Evolutionary conservation across 2,797 vertebrate genomes (phyloP).

Genomic region (Synaphobranchus kaupii): DNA sequence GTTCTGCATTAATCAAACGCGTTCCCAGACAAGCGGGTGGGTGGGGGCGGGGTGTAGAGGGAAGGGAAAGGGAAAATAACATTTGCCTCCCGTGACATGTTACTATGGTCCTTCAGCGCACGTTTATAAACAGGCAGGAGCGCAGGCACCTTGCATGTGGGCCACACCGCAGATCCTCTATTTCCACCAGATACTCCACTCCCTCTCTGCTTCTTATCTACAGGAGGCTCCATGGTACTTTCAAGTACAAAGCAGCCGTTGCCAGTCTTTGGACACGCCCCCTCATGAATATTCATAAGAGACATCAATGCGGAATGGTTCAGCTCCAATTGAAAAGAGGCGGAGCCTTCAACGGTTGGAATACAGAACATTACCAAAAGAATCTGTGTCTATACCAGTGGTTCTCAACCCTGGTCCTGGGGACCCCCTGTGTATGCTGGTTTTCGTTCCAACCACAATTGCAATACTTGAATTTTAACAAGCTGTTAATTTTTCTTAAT

Average conservation of each 20-base stretch:
- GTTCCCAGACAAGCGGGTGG: constrained; percentile 63
- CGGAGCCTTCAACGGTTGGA: neutral
- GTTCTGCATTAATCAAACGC: constrained; percentile 80
- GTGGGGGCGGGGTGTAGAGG: constrained; percentile 77
- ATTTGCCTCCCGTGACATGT: no score
- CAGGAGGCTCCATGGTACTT: no score
- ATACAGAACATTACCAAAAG: neutral
- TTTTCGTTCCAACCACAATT: no score
- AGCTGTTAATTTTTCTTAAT: no score
- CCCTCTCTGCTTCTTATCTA: no score
- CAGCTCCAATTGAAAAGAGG: neutral
- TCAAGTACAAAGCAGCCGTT: no score
- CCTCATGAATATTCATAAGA: neutral
- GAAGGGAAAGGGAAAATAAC: neutral
- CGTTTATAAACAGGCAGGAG: neutral
- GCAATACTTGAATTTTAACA: no score
- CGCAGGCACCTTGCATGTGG: neutral
- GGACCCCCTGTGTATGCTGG: no score
- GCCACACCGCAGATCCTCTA: neutral
- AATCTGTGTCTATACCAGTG: no score
- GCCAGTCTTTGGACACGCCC: neutral
- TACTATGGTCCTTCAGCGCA: neutral
- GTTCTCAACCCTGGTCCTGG: no score
- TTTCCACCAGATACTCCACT: neutral
- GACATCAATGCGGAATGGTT: neutral